Percentiles rank a stretch among this genome's conserved stretches.
Conservation (phyloP, 1,140 invertebrate species). For the Diorhabda carinulata region DNA sequence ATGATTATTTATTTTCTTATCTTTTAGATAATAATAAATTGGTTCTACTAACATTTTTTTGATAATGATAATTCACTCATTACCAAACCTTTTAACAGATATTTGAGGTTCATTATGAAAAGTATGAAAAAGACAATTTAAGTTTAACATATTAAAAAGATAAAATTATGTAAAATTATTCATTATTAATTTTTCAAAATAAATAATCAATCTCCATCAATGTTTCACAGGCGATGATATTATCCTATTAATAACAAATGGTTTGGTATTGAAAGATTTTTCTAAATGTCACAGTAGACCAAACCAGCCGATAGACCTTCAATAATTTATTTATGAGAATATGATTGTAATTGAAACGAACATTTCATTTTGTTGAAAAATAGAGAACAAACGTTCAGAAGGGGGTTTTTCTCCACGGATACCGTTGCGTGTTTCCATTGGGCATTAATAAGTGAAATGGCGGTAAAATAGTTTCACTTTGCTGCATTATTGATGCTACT, state of each 20-base stretch:
- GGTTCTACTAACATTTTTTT: too few relatives aligned
- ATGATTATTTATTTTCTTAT: too few relatives aligned
- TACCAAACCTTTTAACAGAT: too few relatives aligned
- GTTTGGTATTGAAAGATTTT: neutral
- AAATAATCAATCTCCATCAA: neutral
- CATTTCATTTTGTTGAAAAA: conserved; percentile 1
- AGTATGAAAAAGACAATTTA: too few relatives aligned
- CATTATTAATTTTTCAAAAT: too few relatives aligned
- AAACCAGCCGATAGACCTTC: neutral
- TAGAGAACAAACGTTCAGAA: neutral
- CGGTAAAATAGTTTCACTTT: conserved; percentile 36
- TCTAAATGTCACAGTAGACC: neutral
- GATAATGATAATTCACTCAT: too few relatives aligned
- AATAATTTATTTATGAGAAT: conserved; percentile 7
- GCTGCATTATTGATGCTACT: conserved; percentile 30
- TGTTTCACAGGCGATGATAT: neutral
- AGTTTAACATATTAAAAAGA: too few relatives aligned
- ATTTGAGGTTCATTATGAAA: too few relatives aligned
- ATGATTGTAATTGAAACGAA: conserved; percentile 5
- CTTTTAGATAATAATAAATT: too few relatives aligned
- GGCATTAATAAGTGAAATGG: conserved; percentile 22
- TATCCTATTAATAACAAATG: neutral
- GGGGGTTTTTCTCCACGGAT: neutral
- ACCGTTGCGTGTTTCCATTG: conserved; percentile 24
- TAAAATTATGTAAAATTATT: too few relatives aligned